Evolutionary conservation across 2,888 invertebrate species (phyloP).

Genomic region (Molanna angustata): DNA sequence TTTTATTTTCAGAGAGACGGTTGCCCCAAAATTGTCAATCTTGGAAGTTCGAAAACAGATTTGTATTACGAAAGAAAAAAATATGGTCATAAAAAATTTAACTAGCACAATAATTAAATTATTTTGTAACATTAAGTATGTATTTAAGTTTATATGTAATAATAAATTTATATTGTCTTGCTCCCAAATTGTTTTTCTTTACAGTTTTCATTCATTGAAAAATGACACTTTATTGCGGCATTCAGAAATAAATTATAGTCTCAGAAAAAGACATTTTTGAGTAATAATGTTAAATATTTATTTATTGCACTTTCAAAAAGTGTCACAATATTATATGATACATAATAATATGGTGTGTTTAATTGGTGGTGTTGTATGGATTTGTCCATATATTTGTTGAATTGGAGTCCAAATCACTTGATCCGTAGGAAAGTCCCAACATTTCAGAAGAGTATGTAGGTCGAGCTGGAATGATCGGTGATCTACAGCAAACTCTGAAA

Average conservation of each 20-base stretch:
- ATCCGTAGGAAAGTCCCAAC: slow-evolving; percentile 38
- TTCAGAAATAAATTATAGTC: no score
- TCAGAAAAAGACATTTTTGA: no score
- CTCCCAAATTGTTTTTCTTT: not conserved
- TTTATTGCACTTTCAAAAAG: no score
- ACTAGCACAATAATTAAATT: slow-evolving; percentile 35
- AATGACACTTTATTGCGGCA: no score
- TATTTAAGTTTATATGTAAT: not conserved
- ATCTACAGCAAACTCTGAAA: slow-evolving; percentile 74
- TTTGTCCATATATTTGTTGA: slow-evolving; percentile 71
- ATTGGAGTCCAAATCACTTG: slow-evolving; percentile 38
- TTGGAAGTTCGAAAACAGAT: slow-evolving; percentile 99
- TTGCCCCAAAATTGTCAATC: slow-evolving; percentile 98
- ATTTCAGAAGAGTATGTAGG: slow-evolving; percentile 65
- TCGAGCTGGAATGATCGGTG: slow-evolving; percentile 76
- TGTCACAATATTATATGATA: no score
- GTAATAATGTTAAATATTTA: no score
- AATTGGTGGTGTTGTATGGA: slow-evolving; percentile 45
- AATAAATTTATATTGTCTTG: no score
- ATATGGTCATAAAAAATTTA: slow-evolving; percentile 96
- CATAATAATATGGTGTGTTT: no score
- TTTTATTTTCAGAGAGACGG: slow-evolving; percentile 81
- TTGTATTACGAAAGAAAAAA: slow-evolving; percentile 99
- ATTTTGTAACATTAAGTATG: not conserved
- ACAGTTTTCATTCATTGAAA: not conserved